Conservation (phyloP, 1,140 invertebrate genomes). For the Onthophagus taurus region DNA sequence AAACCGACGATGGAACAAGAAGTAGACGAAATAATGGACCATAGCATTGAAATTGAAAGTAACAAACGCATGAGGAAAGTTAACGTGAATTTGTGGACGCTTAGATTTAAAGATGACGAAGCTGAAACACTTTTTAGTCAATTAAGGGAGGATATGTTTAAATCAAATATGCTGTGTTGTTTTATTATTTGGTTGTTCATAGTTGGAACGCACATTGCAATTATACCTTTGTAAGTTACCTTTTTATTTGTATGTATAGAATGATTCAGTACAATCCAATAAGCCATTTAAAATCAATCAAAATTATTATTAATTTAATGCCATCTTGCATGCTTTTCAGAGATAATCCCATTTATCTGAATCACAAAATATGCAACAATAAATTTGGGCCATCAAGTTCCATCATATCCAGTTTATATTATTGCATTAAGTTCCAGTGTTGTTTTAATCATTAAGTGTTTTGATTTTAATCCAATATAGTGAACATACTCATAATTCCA, state of each 20-base stretch:
- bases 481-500: too few relatives aligned
- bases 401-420: too few relatives aligned
- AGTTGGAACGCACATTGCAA: constrained; percentile 3
- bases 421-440: too few relatives aligned
- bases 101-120: constrained; percentile 70
- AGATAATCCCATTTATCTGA: too few relatives aligned
- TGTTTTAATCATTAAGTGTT: too few relatives aligned
- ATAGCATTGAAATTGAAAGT: constrained; percentile 85
- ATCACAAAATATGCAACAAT: too few relatives aligned
- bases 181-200: constrained; percentile 86
- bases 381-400: too few relatives aligned
- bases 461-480: too few relatives aligned
- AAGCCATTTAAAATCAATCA: background rate
- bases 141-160: constrained; percentile 88
- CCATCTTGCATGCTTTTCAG: too few relatives aligned
- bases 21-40: constrained; percentile 79
- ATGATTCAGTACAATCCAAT: too few relatives aligned
- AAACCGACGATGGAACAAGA: constrained; percentile 53
- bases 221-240: constrained; percentile 4
- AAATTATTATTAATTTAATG: background rate
- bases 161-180: constrained; percentile 88
- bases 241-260: too few relatives aligned
- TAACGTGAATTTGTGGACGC: constrained; percentile 76
- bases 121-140: constrained; percentile 76
- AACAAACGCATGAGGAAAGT: constrained; percentile 84